Evolutionary conservation across 2,797 vertebrate genomes (phyloP).

Genomic region (Amniataba percoides): DNA sequence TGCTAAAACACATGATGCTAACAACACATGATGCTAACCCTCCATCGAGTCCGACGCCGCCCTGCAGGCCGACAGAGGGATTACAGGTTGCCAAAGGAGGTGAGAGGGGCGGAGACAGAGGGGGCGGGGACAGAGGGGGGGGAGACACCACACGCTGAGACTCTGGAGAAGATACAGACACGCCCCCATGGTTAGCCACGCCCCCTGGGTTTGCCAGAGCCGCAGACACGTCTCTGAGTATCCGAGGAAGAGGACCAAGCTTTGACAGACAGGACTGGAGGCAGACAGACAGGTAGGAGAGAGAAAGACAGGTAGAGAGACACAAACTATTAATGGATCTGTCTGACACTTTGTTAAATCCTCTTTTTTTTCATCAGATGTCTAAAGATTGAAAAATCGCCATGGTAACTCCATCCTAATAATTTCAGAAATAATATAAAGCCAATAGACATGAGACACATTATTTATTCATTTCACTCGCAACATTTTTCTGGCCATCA

Average conservation of each 20-base stretch:
- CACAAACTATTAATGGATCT: background rate
- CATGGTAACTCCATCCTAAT: too few relatives aligned
- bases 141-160: slow-evolving; percentile 86
- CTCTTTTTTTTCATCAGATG: background rate
- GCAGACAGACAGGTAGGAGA: slow-evolving; percentile 1
- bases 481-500: too few relatives aligned
- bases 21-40: slow-evolving; percentile 58
- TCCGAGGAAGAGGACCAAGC: slow-evolving; percentile 93
- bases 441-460: too few relatives aligned
- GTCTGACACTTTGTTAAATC: background rate
- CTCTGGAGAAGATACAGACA: slow-evolving; percentile 86
- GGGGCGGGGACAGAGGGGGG: slow-evolving; percentile 76
- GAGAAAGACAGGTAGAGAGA: background rate
- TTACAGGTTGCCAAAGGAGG: slow-evolving; percentile 86
- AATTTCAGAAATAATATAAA: too few relatives aligned
- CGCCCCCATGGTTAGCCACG: slow-evolving; percentile 83
- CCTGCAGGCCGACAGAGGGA: slow-evolving; percentile 92
- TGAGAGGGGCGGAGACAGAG: slow-evolving; percentile 74
- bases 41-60: slow-evolving; percentile 90
- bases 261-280: slow-evolving; percentile 91
- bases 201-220: slow-evolving; percentile 91
- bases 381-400: background rate
- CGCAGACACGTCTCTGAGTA: slow-evolving; percentile 93
- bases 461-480: too few relatives aligned
- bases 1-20: too few relatives aligned